Conservation (phyloP, 1,140 invertebrate genomes). For the Drosophila grimshawi region DNA sequence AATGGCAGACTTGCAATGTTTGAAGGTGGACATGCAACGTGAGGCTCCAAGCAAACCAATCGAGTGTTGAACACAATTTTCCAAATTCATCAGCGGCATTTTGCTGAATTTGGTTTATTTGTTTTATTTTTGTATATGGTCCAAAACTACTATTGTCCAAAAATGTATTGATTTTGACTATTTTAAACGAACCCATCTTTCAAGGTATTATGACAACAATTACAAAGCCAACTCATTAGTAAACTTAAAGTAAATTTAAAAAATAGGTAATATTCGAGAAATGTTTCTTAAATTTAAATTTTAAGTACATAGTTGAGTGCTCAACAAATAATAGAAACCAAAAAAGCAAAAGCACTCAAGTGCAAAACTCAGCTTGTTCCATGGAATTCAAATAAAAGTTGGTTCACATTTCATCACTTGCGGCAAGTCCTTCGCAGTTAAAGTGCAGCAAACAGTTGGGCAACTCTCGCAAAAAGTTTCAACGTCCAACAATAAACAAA, state of each 20-base stretch:
- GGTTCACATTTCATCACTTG: neutral
- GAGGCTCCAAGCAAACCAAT: neutral
- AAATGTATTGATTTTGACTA: neutral
- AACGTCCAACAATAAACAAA: conserved; percentile 64
- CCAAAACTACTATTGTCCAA: neutral
- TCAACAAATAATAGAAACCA: conserved; percentile 2
- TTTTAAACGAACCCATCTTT: neutral
- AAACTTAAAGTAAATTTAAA: too few species aligned
- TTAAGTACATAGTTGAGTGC: neutral
- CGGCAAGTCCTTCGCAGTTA: neutral
- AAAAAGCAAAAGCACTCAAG: neutral
- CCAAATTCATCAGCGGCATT: neutral
- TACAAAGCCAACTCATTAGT: neutral
- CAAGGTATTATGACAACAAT: neutral
- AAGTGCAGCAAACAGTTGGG: conserved; percentile 3
- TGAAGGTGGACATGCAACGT: neutral
- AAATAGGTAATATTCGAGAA: too few species aligned
- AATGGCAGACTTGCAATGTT: neutral
- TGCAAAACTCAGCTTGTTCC: neutral
- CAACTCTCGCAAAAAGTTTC: conserved; percentile 30
- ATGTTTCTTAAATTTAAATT: too few species aligned
- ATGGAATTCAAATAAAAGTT: conserved; percentile 11
- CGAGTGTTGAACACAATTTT: neutral
- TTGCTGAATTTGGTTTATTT: neutral
- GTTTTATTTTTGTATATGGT: neutral